Evolutionary conservation across 2,888 invertebrate species (phyloP).

Genomic region (Micoletzkya japonica): DNA sequence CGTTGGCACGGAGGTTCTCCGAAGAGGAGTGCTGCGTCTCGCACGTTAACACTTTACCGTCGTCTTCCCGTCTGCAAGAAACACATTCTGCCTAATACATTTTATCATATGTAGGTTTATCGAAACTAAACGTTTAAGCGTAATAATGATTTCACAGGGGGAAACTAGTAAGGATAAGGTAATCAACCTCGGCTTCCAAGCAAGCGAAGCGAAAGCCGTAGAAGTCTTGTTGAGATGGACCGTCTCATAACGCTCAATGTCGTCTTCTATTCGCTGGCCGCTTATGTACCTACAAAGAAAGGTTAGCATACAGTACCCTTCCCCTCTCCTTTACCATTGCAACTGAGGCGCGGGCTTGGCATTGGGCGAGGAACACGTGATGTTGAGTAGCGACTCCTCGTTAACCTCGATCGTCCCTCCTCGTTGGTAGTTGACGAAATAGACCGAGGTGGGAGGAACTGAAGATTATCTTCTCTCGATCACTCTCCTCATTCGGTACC

Average conservation of each 20-base stretch:
- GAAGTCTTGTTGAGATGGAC: slow-evolving; percentile 53
- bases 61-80: slow-evolving; percentile 46
- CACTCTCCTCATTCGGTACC: slow-evolving; percentile 35
- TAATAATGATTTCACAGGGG: neutral
- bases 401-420: slow-evolving; percentile 53
- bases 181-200: slow-evolving; percentile 41
- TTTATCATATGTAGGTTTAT: no score
- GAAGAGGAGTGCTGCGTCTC: slow-evolving; percentile 53
- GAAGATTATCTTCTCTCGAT: slow-evolving; percentile 29
- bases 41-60: slow-evolving; percentile 58
- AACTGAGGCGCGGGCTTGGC: slow-evolving; percentile 54
- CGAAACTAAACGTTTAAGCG: neutral
- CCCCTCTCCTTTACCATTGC: slow-evolving; percentile 49
- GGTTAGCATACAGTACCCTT: neutral
- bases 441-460: slow-evolving; percentile 53
- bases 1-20: slow-evolving; percentile 37
- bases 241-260: slow-evolving; percentile 37
- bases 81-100: neutral
- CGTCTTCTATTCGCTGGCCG: slow-evolving; percentile 49
- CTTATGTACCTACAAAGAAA: slow-evolving; percentile 50
- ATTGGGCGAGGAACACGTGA: slow-evolving; percentile 55
- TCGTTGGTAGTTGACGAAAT: slow-evolving; percentile 52
- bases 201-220: slow-evolving; percentile 41
- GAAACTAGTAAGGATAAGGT: neutral
- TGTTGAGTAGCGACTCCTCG: slow-evolving; percentile 54